These are phyloP conservation scores for Acronicta aceris DNA, from an alignment of 2,888 invertebrate genomes.

Conservation along the genomic window DNA sequence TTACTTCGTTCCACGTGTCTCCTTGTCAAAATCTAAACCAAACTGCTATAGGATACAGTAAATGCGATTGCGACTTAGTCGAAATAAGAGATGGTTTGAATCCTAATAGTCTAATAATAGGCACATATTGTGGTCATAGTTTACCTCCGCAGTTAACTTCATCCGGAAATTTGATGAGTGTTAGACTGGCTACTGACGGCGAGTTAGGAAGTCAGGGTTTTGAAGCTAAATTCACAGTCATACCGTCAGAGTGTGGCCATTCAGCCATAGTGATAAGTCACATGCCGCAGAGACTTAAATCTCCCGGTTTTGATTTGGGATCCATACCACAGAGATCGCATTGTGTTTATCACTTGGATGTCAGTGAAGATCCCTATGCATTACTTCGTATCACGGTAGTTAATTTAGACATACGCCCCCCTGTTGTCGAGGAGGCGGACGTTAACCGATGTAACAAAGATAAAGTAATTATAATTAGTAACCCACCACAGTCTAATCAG, in stretches of 20 bases:
- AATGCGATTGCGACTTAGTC: slow-evolving; percentile 93
- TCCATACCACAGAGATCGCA: slow-evolving; percentile 73
- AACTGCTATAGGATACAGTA: slow-evolving; percentile 73
- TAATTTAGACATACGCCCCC: slow-evolving; percentile 70
- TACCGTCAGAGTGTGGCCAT: slow-evolving; percentile 78
- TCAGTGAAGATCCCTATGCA: slow-evolving; percentile 43
- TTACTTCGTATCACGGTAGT: slow-evolving; percentile 67
- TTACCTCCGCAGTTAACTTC: slow-evolving; percentile 89
- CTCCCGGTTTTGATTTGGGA: slow-evolving; percentile 75
- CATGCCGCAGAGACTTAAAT: slow-evolving; percentile 64
- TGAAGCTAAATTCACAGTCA: slow-evolving; percentile 86
- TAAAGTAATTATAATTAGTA: slow-evolving; percentile 71
- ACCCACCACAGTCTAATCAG: slow-evolving; percentile 56
- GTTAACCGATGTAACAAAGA: slow-evolving; percentile 72
- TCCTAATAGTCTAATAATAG: slow-evolving; percentile 90
- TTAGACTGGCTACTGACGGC: slow-evolving; percentile 92
- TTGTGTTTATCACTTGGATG: slow-evolving; percentile 73
- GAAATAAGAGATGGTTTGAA: slow-evolving; percentile 93
- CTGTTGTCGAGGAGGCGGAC: slow-evolving; percentile 47
- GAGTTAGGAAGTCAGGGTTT: slow-evolving; percentile 91
- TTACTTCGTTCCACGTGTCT: slow-evolving; percentile 88
- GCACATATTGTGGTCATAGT: slow-evolving; percentile 91
- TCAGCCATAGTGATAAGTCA: slow-evolving; percentile 59
- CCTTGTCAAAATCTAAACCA: slow-evolving; percentile 78
- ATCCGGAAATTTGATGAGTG: slow-evolving; percentile 89